Evolutionary conservation across 2,888 invertebrate species (phyloP).

Genomic region (Pachydiplax longipennis): DNA sequence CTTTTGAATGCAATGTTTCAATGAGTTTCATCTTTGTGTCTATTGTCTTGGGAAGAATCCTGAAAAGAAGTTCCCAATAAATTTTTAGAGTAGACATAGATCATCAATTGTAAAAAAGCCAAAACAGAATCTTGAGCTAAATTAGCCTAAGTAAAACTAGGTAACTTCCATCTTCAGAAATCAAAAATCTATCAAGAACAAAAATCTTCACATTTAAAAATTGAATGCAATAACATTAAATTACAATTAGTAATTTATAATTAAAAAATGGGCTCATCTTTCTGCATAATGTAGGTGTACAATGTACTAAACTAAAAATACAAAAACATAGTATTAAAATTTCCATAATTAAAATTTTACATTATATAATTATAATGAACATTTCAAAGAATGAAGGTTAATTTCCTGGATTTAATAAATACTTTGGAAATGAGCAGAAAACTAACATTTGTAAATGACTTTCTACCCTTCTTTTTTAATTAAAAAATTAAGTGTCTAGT

Average conservation of each 20-base stretch:
- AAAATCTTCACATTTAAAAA: neutral
- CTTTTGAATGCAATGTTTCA: neutral
- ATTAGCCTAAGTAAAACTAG: neutral
- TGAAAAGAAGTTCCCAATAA: neutral
- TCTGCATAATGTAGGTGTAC: neutral
- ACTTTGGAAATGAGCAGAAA: too few species aligned
- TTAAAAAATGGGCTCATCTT: neutral
- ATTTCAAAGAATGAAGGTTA: too few species aligned
- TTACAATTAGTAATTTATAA: neutral
- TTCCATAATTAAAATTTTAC: too few species aligned
- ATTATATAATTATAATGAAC: too few species aligned
- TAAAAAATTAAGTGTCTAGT: too few species aligned
- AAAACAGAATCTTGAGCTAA: neutral
- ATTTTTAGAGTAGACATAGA: neutral
- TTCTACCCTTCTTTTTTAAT: too few species aligned
- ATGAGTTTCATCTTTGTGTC: slow-evolving; percentile 10
- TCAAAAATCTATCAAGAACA: neutral
- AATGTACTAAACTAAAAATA: too few species aligned
- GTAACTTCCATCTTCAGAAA: neutral
- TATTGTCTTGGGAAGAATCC: neutral
- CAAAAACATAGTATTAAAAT: too few species aligned
- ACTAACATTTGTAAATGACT: too few species aligned
- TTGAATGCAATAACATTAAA: neutral
- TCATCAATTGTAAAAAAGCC: too few species aligned
- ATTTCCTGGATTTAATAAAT: too few species aligned